Conservation (phyloP, 2,797 vertebrate species). For the Steatocranus sp. region DNA sequence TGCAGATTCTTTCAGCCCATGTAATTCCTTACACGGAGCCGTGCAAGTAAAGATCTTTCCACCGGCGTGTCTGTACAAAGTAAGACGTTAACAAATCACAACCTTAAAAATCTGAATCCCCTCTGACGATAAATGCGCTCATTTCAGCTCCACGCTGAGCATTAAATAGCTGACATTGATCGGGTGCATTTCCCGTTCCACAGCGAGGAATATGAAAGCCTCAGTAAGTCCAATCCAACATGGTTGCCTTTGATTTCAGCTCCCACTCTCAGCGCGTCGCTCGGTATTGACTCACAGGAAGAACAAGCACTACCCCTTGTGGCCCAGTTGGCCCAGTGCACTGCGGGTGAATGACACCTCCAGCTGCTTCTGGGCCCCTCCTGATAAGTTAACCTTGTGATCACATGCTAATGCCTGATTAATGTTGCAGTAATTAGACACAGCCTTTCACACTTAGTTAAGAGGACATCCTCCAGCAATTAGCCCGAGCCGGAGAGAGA, state of each 20-base stretch:
- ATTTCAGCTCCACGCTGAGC: slow-evolving; percentile 27
- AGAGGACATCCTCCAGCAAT: slow-evolving; percentile 80
- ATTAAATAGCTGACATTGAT: slow-evolving; percentile 58
- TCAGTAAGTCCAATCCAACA: slow-evolving; percentile 50
- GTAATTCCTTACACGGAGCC: slow-evolving; percentile 42
- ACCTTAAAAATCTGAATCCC: slow-evolving; percentile 37
- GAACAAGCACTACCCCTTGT: slow-evolving; percentile 80
- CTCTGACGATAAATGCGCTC: slow-evolving; percentile 6
- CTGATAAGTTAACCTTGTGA: slow-evolving; percentile 81
- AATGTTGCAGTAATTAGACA: slow-evolving; percentile 81
- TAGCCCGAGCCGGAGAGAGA: slow-evolving; percentile 71
- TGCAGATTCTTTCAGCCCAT: slow-evolving; percentile 40
- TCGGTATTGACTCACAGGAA: slow-evolving; percentile 41
- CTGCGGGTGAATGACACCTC: slow-evolving; percentile 58
- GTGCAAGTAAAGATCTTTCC: slow-evolving; percentile 19
- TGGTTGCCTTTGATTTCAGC: slow-evolving; percentile 54
- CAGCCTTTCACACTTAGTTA: slow-evolving; percentile 80
- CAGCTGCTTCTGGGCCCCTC: slow-evolving; percentile 73
- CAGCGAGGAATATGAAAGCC: slow-evolving; percentile 31
- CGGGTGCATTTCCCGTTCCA: slow-evolving; percentile 32
- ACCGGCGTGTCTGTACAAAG: slow-evolving; percentile 16
- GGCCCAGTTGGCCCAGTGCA: slow-evolving; percentile 60
- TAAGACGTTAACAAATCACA: slow-evolving; percentile 52
- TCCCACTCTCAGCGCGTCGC: background rate
- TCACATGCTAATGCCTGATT: slow-evolving; percentile 81